Conservation (phyloP, 2,888 invertebrate genomes). For the Eremobia ochroleuca region DNA sequence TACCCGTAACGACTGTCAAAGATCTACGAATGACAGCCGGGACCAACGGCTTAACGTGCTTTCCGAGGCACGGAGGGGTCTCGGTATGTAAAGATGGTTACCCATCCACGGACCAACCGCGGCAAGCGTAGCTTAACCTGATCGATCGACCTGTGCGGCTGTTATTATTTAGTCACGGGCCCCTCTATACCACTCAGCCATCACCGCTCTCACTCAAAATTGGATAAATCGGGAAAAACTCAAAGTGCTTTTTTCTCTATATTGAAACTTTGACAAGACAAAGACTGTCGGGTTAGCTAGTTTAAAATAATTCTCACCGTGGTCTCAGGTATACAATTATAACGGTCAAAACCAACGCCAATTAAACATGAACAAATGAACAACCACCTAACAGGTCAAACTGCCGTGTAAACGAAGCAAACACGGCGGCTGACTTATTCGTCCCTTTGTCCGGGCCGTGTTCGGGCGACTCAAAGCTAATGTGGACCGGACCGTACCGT, state of each 20-base stretch:
- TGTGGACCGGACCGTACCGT: constrained; percentile 60
- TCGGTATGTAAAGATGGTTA: too few species aligned
- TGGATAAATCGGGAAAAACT: too few species aligned
- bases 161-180: too few species aligned
- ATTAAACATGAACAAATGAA: constrained; percentile 55
- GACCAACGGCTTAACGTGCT: too few species aligned
- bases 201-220: too few species aligned
- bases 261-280: background rate
- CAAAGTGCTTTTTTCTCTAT: background rate
- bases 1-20: too few species aligned
- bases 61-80: too few species aligned
- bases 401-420: constrained; percentile 51
- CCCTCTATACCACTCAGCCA: too few species aligned
- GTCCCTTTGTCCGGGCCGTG: constrained; percentile 55
- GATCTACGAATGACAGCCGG: too few species aligned
- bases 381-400: constrained; percentile 50
- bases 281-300: background rate
- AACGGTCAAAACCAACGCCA: constrained; percentile 30
- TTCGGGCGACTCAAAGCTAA: constrained; percentile 66
- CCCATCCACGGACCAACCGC: too few species aligned
- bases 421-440: constrained; percentile 46
- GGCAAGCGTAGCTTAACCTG: too few species aligned
- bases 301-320: background rate
- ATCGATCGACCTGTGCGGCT: too few species aligned
- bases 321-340: background rate